Evolutionary conservation across 1,140 invertebrate genomes (phyloP).

Genomic region (Atopsyche davidsoni): DNA sequence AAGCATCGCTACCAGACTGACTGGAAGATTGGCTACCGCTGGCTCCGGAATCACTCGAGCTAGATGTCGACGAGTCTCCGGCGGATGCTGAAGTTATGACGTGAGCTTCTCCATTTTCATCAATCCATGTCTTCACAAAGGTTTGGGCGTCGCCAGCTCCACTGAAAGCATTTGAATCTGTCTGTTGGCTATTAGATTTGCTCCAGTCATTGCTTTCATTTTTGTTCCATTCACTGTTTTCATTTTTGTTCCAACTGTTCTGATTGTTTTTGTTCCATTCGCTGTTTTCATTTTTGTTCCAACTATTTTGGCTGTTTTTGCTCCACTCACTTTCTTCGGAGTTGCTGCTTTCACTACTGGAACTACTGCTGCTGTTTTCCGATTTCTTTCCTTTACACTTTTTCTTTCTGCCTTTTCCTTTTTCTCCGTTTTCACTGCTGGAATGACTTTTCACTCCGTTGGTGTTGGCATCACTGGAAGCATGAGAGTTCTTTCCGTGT

Average conservation of each 20-base stretch:
- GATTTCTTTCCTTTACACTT: background rate
- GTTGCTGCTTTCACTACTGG: background rate
- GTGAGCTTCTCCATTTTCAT: constrained; percentile 2
- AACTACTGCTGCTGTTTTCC: background rate
- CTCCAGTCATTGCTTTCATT: background rate
- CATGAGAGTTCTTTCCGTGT: background rate
- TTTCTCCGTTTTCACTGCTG: background rate
- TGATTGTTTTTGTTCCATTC: no score
- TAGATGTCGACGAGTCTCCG: background rate
- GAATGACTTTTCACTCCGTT: constrained; percentile 1
- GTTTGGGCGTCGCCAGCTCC: background rate
- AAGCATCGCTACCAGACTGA: background rate
- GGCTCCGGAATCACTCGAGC: background rate
- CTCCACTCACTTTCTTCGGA: background rate
- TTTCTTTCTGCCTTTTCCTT: constrained; percentile 4
- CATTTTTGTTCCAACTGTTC: background rate
- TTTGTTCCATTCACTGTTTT: background rate
- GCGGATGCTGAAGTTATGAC: background rate
- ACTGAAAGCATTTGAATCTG: background rate
- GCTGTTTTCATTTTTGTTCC: no score
- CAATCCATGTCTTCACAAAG: constrained; percentile 2
- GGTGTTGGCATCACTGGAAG: background rate
- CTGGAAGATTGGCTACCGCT: background rate
- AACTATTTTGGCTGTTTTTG: background rate
- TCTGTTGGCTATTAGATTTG: background rate